Evolutionary conservation across 2,797 vertebrate genomes (phyloP).

Genomic region (Hybognathus amarus): DNA sequence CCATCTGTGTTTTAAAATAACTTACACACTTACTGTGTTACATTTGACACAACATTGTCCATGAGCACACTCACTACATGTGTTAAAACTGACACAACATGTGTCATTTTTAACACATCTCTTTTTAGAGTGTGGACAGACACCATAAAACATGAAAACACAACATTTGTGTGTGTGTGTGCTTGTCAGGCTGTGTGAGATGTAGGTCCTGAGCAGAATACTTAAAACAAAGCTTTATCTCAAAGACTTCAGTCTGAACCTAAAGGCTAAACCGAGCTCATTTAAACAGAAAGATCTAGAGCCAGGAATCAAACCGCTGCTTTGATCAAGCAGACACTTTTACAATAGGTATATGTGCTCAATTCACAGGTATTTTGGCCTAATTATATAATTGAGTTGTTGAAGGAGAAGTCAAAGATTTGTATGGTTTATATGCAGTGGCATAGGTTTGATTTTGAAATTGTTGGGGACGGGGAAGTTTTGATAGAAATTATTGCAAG

Average conservation of each 20-base stretch:
- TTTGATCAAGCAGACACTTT: conserved; percentile 8
- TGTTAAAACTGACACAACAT: too few relatives aligned
- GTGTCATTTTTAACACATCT: too few relatives aligned
- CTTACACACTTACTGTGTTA: too few relatives aligned
- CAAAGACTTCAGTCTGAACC: conserved; percentile 16
- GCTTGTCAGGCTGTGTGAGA: not conserved
- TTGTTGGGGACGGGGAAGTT: too few relatives aligned
- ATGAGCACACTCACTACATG: too few relatives aligned
- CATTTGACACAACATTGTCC: too few relatives aligned
- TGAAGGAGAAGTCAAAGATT: conserved; percentile 25
- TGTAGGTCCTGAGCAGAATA: conserved; percentile 19
- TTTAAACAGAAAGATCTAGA: conserved; percentile 17
- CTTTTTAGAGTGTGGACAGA: too few relatives aligned
- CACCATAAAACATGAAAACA: too few relatives aligned
- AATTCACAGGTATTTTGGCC: not conserved
- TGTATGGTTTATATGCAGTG: conserved; percentile 29
- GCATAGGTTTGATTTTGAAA: too few relatives aligned
- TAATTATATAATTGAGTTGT: conserved; percentile 26
- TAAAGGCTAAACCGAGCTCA: conserved; percentile 36
- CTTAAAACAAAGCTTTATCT: conserved; percentile 18
- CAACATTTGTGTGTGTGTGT: not conserved
- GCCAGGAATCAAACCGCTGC: not conserved
- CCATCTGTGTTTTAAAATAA: too few relatives aligned
- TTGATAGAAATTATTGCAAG: too few relatives aligned
- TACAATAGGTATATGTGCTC: not conserved